Conservation (phyloP, 2,888 invertebrate species). For the Sesamia inferens region DNA sequence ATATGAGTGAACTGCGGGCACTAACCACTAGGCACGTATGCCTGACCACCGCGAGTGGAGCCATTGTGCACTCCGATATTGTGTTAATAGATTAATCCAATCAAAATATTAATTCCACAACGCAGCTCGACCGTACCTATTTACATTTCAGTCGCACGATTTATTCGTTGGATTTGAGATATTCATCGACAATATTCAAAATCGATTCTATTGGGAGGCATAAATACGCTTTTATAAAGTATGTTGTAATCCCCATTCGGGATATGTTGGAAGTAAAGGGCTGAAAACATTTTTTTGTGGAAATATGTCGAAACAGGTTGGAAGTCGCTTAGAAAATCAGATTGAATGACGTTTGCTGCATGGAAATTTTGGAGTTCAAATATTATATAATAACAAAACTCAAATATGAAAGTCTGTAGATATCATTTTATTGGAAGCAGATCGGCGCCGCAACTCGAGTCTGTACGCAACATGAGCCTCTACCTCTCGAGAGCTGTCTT, state of each 20-base stretch:
- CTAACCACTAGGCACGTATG: conserved; percentile 49
- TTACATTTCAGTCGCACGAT: conserved; percentile 86
- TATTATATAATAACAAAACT: conserved; percentile 60
- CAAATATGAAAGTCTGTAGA: conserved; percentile 63
- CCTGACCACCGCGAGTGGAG: conserved; percentile 69
- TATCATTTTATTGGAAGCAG: conserved; percentile 64
- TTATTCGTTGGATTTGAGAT: conserved; percentile 80
- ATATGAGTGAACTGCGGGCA: conserved; percentile 36
- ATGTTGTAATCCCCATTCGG: conserved; percentile 48
- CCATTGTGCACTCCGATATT: conserved; percentile 81
- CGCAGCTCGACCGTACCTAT: conserved; percentile 78
- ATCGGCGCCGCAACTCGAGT: conserved; percentile 68
- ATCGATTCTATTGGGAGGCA: conserved; percentile 57
- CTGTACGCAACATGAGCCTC: conserved; percentile 69
- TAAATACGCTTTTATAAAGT: conserved; percentile 60
- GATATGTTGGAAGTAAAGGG: conserved; percentile 22
- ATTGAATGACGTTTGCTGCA: conserved; percentile 11
- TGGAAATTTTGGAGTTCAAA: conserved; percentile 31
- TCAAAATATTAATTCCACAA: conserved; percentile 88
- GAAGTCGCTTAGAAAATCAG: conserved; percentile 10
- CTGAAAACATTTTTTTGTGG: neutral
- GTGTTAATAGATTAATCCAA: conserved; percentile 89
- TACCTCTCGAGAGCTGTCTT: conserved; percentile 66
- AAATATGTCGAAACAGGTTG: conserved; percentile 23
- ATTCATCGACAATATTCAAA: conserved; percentile 72